A percentile compares a stretch with the other conserved stretches of the same genome.
Conservation (phyloP, 2,888 invertebrate genomes). For the Diaphora mendica region DNA sequence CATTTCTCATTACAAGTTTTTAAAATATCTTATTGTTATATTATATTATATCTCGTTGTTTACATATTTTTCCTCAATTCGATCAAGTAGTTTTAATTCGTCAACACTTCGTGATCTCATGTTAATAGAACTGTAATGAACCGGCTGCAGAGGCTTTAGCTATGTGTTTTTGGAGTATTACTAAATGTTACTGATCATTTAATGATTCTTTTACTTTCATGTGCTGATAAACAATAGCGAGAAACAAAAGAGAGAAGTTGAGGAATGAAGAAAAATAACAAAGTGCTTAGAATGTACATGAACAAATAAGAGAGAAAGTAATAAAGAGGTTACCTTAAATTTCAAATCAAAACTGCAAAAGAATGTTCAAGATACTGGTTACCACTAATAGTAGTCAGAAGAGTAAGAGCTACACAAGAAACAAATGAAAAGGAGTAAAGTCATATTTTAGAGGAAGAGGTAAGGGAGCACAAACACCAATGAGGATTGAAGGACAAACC, state of each 20-base stretch:
- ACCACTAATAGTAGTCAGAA: slow-evolving; percentile 60
- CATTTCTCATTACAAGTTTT: background rate
- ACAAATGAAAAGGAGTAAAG: slow-evolving; percentile 60
- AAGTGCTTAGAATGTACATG: slow-evolving; percentile 61
- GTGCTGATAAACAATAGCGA: slow-evolving; percentile 84
- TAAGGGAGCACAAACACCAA: slow-evolving; percentile 84
- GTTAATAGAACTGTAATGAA: slow-evolving; percentile 52
- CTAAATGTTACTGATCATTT: slow-evolving; percentile 52
- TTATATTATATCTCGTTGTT: slow-evolving; percentile 22
- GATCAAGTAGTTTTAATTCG: slow-evolving; percentile 66
- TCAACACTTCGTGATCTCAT: slow-evolving; percentile 40
- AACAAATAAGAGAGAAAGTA: slow-evolving; percentile 23
- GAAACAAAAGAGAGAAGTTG: slow-evolving; percentile 62
- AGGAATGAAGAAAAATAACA: slow-evolving; percentile 55
- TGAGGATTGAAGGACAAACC: slow-evolving; percentile 86
- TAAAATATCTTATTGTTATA: background rate
- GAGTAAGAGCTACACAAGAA: slow-evolving; percentile 62
- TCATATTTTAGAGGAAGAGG: slow-evolving; percentile 73
- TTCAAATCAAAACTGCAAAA: slow-evolving; percentile 67
- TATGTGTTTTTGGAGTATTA: slow-evolving; percentile 57
- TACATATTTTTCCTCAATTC: slow-evolving; percentile 80
- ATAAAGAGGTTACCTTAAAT: slow-evolving; percentile 27
- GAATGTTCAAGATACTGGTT: slow-evolving; percentile 48
- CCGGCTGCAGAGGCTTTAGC: slow-evolving; percentile 80
- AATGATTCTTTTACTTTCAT: slow-evolving; percentile 78